Evolutionary conservation across 2,888 invertebrate species (phyloP), one percentile per base, ranked within the genome.

Genomic region (Melanophora roralis): DNA sequence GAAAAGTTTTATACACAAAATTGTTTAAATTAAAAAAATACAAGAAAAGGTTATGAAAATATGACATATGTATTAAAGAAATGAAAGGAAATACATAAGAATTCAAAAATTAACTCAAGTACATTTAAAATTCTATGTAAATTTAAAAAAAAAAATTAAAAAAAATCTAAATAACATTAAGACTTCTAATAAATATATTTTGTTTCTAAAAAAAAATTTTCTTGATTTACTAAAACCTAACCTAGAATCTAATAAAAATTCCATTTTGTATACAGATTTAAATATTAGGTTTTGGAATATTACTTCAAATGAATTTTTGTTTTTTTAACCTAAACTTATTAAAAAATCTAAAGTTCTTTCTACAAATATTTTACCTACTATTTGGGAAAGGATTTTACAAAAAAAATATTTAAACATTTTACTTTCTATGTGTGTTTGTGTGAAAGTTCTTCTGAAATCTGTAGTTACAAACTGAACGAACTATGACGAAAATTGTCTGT

Each of bases 171-270:
- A 57, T 57, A 69, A 59, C 59, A 40, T 38, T 19, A 36, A 16
- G 27, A 38, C 36, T 3, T 38, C n/a, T 4, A 12, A 53, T 12
- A 12, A 11, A 36, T 5, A 49, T n/a, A 19, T 1, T 11, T 51
- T 38, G 40, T 23, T 57, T 36, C 51, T 21, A 38, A 47, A 16
- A 23, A 19, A 57, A 16, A 14, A n/a, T 7, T 45, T 11, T 19
- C 57, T 57, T 45, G 21, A 16, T 36, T 2, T 11, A 32, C 60
- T 71, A 71, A 51, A 53, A 53, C 72, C 62, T 72, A 72, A 72
- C 72, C 62, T 64, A 72, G 19, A 55, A 38, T 53, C 34, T 16
- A 57, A 27, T 5, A 27, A 6, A 27, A 27, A 27, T 27, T 5
- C 27, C 27, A 5, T 6, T 6, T 27, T 27, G 3, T 3, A 27